These are phyloP conservation scores for Phenacoccus solenopsis DNA, from an alignment of 1,140 invertebrate genomes.

Conservation along the genomic window DNA sequence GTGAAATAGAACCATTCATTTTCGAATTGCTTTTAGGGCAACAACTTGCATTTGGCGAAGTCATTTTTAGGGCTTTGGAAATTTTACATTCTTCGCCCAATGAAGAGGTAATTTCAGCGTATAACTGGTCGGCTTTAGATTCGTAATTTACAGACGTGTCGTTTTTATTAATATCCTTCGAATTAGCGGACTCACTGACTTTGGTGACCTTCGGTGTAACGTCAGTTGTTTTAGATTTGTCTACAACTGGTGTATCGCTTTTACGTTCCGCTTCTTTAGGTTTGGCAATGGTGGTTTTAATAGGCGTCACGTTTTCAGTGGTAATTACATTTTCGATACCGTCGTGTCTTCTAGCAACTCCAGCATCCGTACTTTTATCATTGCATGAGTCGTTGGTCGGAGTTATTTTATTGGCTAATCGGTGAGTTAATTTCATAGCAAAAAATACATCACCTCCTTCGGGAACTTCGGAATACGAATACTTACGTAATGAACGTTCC, in stretches of 20 bases:
- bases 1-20: neutral
- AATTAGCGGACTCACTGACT: too few species aligned
- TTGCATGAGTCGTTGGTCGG: neutral
- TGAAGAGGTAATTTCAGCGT: neutral
- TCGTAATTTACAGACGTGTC: neutral
- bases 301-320: too few species aligned
- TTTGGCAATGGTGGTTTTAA: too few species aligned
- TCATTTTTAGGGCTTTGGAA: neutral
- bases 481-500: slow-evolving; percentile 31
- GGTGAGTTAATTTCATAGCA: slow-evolving; percentile 37
- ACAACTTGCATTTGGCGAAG: neutral
- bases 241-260: too few species aligned
- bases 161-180: neutral
- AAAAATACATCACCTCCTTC: slow-evolving; percentile 37
- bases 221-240: too few species aligned
- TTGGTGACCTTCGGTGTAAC: too few species aligned
- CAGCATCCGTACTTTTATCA: slow-evolving; percentile 21
- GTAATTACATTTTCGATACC: too few species aligned
- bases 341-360: too few species aligned
- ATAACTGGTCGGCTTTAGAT: neutral
- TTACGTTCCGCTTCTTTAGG: neutral
- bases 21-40: neutral
- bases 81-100: neutral
- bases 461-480: slow-evolving; percentile 28
- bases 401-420: slow-evolving; percentile 35